A percentile compares a stretch with the other conserved stretches of the same genome.
phyloP scores from a whole-genome alignment of 2,113 vertebrate species.

The Anguilla rostrata region DNA sequence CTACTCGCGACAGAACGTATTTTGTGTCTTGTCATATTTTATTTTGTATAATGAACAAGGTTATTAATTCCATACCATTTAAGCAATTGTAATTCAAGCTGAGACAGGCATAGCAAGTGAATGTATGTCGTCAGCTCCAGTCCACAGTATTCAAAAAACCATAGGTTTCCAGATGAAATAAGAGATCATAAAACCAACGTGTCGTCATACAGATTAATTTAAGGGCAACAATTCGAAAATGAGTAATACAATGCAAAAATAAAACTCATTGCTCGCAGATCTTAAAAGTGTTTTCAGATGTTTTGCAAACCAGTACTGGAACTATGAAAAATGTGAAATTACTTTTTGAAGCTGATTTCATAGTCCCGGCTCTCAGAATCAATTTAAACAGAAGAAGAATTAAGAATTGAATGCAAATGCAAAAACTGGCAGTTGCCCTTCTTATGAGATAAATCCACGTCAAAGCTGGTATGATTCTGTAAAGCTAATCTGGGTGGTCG shows the following conservation, averaged over 20 bases:
- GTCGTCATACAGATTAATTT: background rate
- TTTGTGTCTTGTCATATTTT: too few species aligned
- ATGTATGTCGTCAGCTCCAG: background rate
- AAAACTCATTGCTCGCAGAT: background rate
- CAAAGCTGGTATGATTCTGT: background rate
- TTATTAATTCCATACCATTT: background rate
- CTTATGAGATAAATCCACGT: background rate
- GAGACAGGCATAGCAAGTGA: too few species aligned
- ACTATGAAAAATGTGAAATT: background rate
- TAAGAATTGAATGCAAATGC: background rate
- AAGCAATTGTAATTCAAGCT: background rate
- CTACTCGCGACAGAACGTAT: too few species aligned
- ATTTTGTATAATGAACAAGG: too few species aligned
- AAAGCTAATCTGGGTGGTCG: background rate
- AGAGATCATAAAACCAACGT: background rate
- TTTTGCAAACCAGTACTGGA: background rate
- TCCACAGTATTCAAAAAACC: background rate
- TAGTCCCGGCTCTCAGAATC: background rate
- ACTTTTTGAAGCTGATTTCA: background rate
- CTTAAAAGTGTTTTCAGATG: too few species aligned
- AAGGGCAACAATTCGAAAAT: background rate
- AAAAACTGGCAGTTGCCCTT: background rate
- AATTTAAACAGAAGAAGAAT: background rate
- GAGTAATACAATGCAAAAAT: background rate
- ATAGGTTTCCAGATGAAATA: background rate